Percentiles rank a stretch among this genome's conserved stretches.
Conservation (phyloP, 2,888 invertebrate species). For the Craniophora ligustri region DNA sequence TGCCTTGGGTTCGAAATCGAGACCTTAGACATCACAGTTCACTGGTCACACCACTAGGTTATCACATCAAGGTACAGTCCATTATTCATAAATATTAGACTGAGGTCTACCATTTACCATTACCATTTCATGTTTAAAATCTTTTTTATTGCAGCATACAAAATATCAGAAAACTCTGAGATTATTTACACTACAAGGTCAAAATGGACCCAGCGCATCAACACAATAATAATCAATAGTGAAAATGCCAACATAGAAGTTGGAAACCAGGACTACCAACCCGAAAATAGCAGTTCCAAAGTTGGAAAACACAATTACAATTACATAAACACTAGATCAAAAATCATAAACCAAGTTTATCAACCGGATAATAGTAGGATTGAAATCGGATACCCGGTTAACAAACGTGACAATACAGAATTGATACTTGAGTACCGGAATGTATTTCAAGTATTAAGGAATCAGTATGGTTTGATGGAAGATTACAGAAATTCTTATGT, state of each 20-base stretch:
- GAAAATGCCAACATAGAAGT: not conserved
- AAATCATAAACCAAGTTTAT: too few species aligned
- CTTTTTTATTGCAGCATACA: slow-evolving; percentile 72
- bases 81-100: too few species aligned
- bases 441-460: slow-evolving; percentile 7
- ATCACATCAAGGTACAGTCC: too few species aligned
- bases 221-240: not conserved
- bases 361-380: not conserved
- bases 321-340: slow-evolving; percentile 3
- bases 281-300: slow-evolving; percentile 8
- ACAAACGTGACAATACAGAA: not conserved
- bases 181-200: slow-evolving; percentile 68
- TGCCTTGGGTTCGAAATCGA: too few species aligned
- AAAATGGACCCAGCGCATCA: slow-evolving; percentile 61
- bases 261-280: not conserved
- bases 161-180: slow-evolving; percentile 67
- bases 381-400: not conserved
- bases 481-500: slow-evolving; percentile 69
- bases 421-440: not conserved
- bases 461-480: slow-evolving; percentile 65
- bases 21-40: too few species aligned
- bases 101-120: too few species aligned
- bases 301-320: not conserved
- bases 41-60: too few species aligned
- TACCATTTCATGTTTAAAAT: too few species aligned